Conservation (phyloP, 1,140 invertebrate species). For the Plutomurus gul region DNA sequence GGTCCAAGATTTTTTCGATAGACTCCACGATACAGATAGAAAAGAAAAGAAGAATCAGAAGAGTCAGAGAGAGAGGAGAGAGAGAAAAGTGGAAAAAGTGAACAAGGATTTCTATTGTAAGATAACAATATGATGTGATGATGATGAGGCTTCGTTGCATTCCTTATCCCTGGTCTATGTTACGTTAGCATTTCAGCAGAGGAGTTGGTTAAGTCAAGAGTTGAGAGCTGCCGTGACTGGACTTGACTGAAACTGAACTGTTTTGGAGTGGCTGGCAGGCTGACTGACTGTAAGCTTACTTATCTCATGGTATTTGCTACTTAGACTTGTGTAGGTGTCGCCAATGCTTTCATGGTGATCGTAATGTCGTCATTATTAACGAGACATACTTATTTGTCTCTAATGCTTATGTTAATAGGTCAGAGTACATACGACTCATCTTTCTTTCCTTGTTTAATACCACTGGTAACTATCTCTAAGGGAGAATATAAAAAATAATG, state of each 20-base stretch:
- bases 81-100: neutral
- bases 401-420: constrained; percentile 1
- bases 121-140: neutral
- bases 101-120: constrained; percentile 8
- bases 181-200: neutral
- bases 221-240: no score
- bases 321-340: constrained; percentile 31
- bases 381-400: constrained; percentile 15
- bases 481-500: constrained; percentile 12
- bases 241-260: neutral
- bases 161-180: neutral
- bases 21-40: neutral
- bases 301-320: constrained; percentile 10
- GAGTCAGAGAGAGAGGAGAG: neutral
- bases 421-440: neutral
- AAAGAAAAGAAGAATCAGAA: neutral
- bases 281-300: neutral
- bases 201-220: neutral
- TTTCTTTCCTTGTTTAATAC: no score
- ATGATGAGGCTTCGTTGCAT: neutral
- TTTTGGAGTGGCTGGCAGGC: neutral
- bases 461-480: no score
- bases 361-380: constrained; percentile 20
- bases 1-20: constrained; percentile 7
- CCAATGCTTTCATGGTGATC: constrained; percentile 29